These are phyloP conservation scores for Amiota minor DNA, from an alignment of 2,888 invertebrate genomes.

Conservation along the genomic window DNA sequence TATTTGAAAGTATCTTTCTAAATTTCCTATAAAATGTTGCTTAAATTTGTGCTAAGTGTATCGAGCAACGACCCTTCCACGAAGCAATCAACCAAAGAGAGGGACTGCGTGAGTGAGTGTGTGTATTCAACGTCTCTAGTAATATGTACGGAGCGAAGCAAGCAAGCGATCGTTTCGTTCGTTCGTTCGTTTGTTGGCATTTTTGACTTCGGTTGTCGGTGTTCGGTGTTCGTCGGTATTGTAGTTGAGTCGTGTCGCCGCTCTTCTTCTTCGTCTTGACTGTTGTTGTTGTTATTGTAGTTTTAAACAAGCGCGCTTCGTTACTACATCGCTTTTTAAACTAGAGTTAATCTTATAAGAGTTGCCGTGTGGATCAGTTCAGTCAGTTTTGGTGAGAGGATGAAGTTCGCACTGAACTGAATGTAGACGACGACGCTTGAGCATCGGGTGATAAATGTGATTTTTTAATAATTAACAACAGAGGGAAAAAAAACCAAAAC, in stretches of 20 bases:
- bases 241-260: background rate
- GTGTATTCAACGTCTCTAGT: too few relatives aligned
- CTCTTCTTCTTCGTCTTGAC: background rate
- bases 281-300: constrained; percentile 13
- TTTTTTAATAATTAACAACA: too few relatives aligned
- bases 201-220: background rate
- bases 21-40: background rate
- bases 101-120: background rate
- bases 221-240: background rate
- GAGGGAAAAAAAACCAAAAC: too few relatives aligned
- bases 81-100: constrained; percentile 8
- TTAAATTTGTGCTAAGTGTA: constrained; percentile 18
- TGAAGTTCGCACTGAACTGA: background rate
- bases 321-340: constrained; percentile 57
- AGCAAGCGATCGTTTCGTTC: constrained; percentile 2
- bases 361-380: constrained; percentile 63
- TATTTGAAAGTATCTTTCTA: too few relatives aligned
- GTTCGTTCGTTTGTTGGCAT: constrained; percentile 8
- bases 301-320: constrained; percentile 50
- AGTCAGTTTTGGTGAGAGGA: constrained; percentile 28
- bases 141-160: background rate
- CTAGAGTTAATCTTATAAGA: constrained; percentile 71
- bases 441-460: too few relatives aligned
- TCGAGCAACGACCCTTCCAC: constrained; percentile 25
- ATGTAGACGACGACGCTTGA: background rate